Evolutionary conservation across 1,140 invertebrate species (phyloP).

Genomic region (Plutomurus gul): DNA sequence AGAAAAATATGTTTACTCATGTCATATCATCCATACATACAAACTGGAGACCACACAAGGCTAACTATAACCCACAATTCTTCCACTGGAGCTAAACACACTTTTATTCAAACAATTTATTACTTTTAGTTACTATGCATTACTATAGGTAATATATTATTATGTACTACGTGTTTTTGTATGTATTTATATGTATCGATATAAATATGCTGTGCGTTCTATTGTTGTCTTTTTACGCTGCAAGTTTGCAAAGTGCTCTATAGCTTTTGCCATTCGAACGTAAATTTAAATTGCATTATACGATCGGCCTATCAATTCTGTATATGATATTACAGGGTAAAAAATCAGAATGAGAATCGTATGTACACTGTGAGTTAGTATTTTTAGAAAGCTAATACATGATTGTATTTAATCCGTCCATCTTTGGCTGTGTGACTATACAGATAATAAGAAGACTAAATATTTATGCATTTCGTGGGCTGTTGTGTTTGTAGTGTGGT

Average conservation of each 20-base stretch:
- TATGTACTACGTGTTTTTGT: too few relatives aligned
- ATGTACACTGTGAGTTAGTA: neutral
- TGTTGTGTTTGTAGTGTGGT: too few relatives aligned
- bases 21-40: slow-evolving; percentile 8
- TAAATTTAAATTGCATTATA: too few relatives aligned
- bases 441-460: neutral
- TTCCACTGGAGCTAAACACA: neutral
- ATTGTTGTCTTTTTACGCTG: neutral
- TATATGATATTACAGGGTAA: too few relatives aligned
- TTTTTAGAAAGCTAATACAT: neutral
- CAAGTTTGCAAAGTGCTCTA: neutral
- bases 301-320: too few relatives aligned
- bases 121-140: neutral
- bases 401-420: neutral
- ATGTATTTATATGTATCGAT: too few relatives aligned
- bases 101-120: slow-evolving; percentile 2
- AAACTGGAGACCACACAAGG: slow-evolving; percentile 14
- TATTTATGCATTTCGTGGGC: neutral
- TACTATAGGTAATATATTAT: neutral
- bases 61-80: slow-evolving; percentile 5
- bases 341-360: neutral
- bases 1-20: slow-evolving; percentile 5
- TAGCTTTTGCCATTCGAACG: too few relatives aligned
- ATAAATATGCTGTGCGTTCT: neutral
- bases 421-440: neutral